A percentile compares a stretch with the other conserved stretches of the same genome.
These are phyloP conservation scores for Alexandromys oeconomus DNA, from an alignment of 2,797 vertebrate genomes.

Conservation along the genomic window DNA sequence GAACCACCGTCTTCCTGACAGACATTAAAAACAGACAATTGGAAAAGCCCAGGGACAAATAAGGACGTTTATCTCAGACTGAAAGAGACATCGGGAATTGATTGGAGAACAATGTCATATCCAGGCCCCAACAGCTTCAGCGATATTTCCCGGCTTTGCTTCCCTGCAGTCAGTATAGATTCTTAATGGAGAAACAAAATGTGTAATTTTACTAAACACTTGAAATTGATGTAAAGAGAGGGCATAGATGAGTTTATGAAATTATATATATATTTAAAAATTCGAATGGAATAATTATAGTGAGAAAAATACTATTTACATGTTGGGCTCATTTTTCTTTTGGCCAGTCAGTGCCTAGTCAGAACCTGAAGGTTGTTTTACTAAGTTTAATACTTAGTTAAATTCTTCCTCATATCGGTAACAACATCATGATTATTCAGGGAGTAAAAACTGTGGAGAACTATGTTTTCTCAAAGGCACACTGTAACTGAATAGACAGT, in stretches of 20 bases:
- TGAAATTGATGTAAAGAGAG: constrained; percentile 14
- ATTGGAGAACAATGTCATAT: not conserved
- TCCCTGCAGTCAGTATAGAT: not conserved
- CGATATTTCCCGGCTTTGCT: not conserved
- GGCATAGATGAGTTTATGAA: constrained; percentile 15
- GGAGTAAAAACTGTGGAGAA: not conserved
- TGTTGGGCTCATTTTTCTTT: constrained; percentile 43
- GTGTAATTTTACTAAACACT: constrained; percentile 26
- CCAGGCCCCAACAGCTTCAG: constrained; percentile 3
- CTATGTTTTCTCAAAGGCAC: not conserved
- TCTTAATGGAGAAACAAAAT: not conserved
- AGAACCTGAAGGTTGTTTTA: not conserved
- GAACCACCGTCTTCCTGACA: not conserved
- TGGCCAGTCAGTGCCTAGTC: not conserved
- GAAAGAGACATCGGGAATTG: not conserved
- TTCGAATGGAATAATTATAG: not conserved
- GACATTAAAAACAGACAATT: not conserved
- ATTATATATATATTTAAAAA: constrained; percentile 24
- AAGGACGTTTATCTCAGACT: not conserved
- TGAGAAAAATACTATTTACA: constrained; percentile 20
- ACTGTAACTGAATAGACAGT: not conserved
- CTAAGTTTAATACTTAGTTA: not conserved
- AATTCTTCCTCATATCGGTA: constrained; percentile 50
- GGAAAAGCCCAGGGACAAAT: not conserved
- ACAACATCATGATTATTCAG: constrained; percentile 27